Evolutionary conservation across 1,140 invertebrate species (phyloP).

Genomic region (Dolichoris vasculosae): DNA sequence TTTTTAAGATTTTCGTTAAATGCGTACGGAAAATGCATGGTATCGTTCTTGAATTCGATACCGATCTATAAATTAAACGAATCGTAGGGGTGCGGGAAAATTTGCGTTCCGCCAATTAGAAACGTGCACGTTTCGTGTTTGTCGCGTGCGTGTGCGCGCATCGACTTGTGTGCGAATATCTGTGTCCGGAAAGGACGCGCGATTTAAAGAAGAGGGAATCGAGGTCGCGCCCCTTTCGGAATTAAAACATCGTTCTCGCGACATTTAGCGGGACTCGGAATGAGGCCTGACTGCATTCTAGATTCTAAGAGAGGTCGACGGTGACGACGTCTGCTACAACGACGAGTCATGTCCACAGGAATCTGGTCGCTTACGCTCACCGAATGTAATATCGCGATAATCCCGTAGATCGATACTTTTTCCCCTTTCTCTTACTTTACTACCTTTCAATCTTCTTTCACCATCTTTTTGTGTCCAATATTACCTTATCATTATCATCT

Average conservation of each 20-base stretch:
- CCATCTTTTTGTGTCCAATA: constrained; percentile 4
- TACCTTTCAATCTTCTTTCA: constrained; percentile 1
- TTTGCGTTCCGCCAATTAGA: not conserved
- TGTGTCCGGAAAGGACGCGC: constrained; percentile 1
- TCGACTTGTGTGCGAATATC: not conserved
- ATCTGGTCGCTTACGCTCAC: constrained; percentile 29
- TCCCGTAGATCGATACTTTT: constrained; percentile 44
- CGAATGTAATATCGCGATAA: constrained; percentile 46
- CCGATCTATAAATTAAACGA: not conserved
- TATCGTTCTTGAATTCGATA: not conserved
- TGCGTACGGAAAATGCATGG: too few species aligned
- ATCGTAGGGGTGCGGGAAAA: not conserved
- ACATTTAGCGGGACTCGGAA: constrained; percentile 36
- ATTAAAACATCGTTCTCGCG: constrained; percentile 39
- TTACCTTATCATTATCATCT: not conserved
- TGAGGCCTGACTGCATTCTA: constrained; percentile 46
- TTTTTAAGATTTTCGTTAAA: not conserved
- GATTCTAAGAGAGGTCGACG: not conserved
- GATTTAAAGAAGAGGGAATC: not conserved
- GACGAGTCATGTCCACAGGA: constrained; percentile 39
- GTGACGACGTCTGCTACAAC: not conserved
- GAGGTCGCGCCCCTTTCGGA: constrained; percentile 42
- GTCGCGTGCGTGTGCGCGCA: not conserved
- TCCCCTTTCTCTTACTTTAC: constrained; percentile 5
- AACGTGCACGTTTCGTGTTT: not conserved